Conservation (phyloP, 2,797 vertebrate genomes). For the Gymnodraco acuticeps region DNA sequence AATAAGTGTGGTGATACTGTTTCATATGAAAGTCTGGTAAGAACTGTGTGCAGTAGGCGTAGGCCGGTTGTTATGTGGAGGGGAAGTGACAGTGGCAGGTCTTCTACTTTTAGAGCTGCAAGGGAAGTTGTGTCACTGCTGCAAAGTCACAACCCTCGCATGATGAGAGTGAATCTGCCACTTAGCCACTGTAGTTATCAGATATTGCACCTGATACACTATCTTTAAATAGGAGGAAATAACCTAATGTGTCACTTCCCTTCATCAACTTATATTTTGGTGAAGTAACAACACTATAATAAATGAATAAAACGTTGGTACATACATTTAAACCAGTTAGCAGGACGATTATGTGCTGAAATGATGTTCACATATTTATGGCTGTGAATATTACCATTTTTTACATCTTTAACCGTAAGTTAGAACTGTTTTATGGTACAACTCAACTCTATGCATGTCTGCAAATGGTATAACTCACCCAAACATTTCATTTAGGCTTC, state of each 20-base stretch:
- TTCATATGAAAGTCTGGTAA: background rate
- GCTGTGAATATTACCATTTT: too few species aligned
- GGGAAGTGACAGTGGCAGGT: constrained; percentile 31
- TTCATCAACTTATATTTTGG: background rate
- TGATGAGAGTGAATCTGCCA: background rate
- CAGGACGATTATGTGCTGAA: too few species aligned
- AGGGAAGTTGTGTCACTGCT: constrained; percentile 8
- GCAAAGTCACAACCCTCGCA: constrained; percentile 12
- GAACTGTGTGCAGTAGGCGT: background rate
- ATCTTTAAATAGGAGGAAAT: constrained; percentile 6
- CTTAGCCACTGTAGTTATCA: background rate
- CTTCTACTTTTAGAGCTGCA: constrained; percentile 26
- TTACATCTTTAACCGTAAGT: too few species aligned
- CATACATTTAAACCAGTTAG: too few species aligned
- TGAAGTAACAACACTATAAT: background rate
- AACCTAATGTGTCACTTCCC: background rate
- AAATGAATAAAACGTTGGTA: too few species aligned
- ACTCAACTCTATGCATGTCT: too few species aligned
- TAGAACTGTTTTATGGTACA: too few species aligned
- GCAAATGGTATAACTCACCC: too few species aligned
- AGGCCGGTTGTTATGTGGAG: constrained; percentile 18
- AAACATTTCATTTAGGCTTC: too few species aligned
- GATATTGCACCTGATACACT: background rate
- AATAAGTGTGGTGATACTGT: background rate
- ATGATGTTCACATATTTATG: background rate